These are phyloP conservation scores for Brachionus rubens DNA, from an alignment of 1,140 invertebrate genomes.

Conservation along the genomic window DNA sequence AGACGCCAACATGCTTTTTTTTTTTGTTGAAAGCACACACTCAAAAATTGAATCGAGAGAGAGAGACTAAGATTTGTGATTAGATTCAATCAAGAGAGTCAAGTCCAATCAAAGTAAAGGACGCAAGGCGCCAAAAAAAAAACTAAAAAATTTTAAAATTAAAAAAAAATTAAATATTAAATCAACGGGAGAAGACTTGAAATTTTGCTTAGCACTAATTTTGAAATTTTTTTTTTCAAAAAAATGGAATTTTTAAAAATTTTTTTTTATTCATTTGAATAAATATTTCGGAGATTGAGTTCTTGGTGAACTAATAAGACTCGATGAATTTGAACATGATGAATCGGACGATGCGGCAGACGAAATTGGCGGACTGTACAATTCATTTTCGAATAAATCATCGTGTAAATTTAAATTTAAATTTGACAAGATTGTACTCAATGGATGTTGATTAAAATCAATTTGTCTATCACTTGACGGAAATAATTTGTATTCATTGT, in stretches of 20 bases:
- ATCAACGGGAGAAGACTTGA: neutral
- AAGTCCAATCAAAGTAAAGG: neutral
- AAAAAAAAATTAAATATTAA: constrained; percentile 28
- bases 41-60: too few species aligned
- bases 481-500: constrained; percentile 34
- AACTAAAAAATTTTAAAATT: constrained; percentile 1
- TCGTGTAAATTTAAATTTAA: neutral
- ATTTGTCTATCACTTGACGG: neutral
- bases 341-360: neutral
- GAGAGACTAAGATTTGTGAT: neutral
- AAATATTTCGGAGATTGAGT: constrained; percentile 16
- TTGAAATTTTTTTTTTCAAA: constrained; percentile 2
- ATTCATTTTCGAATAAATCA: neutral
- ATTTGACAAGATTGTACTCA: neutral
- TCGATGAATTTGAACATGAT: constrained; percentile 31
- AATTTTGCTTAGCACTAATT: constrained; percentile 1
- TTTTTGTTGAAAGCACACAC: too few species aligned
- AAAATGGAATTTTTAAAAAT: constrained; percentile 5
- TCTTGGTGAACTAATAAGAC: constrained; percentile 16
- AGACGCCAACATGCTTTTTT: constrained; percentile 22
- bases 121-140: constrained; percentile 18
- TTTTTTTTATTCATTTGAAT: neutral
- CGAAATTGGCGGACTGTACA: constrained; percentile 37
- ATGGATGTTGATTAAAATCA: neutral
- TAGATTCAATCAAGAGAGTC: neutral